Evolutionary conservation across 2,888 invertebrate genomes (phyloP).

Genomic region (Nymphalis urticae): DNA sequence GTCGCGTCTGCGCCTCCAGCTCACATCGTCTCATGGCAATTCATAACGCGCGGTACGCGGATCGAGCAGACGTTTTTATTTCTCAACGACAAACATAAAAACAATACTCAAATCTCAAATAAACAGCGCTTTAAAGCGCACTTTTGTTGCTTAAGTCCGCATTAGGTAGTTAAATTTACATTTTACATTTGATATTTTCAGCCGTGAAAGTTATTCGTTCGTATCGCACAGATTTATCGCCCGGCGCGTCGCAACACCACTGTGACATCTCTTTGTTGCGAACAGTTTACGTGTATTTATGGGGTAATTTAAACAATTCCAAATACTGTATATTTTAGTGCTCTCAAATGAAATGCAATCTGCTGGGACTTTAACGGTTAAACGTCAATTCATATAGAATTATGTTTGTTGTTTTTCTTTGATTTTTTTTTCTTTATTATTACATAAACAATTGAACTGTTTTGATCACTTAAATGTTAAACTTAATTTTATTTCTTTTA

Average conservation of each 20-base stretch:
- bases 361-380: slow-evolving; percentile 25
- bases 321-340: slow-evolving; percentile 64
- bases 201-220: slow-evolving; percentile 61
- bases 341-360: slow-evolving; percentile 53
- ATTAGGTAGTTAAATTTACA: slow-evolving; percentile 81
- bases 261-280: slow-evolving; percentile 67
- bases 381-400: slow-evolving; percentile 33
- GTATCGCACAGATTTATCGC: slow-evolving; percentile 64
- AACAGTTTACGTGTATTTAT: slow-evolving; percentile 72
- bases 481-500: too few relatives aligned
- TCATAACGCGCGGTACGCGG: slow-evolving; percentile 62
- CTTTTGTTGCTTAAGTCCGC: slow-evolving; percentile 67
- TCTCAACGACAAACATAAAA: slow-evolving; percentile 73
- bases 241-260: slow-evolving; percentile 48
- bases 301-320: slow-evolving; percentile 69
- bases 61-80: slow-evolving; percentile 75
- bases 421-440: too few relatives aligned
- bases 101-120: slow-evolving; percentile 75
- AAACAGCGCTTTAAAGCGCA: slow-evolving; percentile 73
- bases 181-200: slow-evolving; percentile 78
- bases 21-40: slow-evolving; percentile 57
- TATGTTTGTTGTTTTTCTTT: slow-evolving; percentile 9
- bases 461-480: too few relatives aligned
- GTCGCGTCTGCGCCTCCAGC: slow-evolving; percentile 45
- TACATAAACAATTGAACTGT: too few relatives aligned